Conservation (phyloP, 2,888 invertebrate species). For the Neocrepidodera transversa region DNA sequence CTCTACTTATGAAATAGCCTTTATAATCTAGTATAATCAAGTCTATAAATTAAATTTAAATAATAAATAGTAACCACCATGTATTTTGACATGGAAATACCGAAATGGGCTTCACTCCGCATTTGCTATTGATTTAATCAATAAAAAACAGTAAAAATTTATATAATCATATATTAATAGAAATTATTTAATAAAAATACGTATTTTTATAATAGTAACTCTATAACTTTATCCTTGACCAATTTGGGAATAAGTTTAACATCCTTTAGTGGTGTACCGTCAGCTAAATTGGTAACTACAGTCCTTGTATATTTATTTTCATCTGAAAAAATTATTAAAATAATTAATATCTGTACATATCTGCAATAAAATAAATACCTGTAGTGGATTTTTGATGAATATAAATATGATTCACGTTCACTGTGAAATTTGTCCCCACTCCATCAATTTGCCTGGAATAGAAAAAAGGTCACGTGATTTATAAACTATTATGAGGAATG, state of each 20-base stretch:
- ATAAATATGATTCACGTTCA: background rate
- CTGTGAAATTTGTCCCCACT: background rate
- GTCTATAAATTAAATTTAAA: too few relatives aligned
- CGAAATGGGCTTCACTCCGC: too few relatives aligned
- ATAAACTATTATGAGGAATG: too few relatives aligned
- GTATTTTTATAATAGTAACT: background rate
- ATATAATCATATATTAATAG: too few relatives aligned
- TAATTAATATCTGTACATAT: background rate
- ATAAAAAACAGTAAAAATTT: too few relatives aligned
- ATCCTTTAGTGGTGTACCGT: slow-evolving; percentile 15
- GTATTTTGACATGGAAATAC: too few relatives aligned
- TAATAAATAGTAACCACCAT: too few relatives aligned
- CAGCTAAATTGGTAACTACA: slow-evolving; percentile 10
- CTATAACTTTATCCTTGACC: background rate
- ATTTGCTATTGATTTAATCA: too few relatives aligned
- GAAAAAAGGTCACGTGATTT: background rate
- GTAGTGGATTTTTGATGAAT: background rate
- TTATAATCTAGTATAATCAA: too few relatives aligned
- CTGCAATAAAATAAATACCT: too few relatives aligned
- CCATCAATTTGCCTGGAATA: slow-evolving; percentile 5
- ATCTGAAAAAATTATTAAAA: slow-evolving; percentile 1
- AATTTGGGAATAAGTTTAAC: slow-evolving; percentile 9
- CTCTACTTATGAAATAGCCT: too few relatives aligned
- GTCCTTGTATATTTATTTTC: background rate
- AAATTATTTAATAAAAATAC: too few relatives aligned